A percentile compares a stretch with the other conserved stretches of the same genome.
These are phyloP conservation scores for Philonicus albiceps DNA, from an alignment of 2,888 invertebrate genomes.

Conservation along the genomic window DNA sequence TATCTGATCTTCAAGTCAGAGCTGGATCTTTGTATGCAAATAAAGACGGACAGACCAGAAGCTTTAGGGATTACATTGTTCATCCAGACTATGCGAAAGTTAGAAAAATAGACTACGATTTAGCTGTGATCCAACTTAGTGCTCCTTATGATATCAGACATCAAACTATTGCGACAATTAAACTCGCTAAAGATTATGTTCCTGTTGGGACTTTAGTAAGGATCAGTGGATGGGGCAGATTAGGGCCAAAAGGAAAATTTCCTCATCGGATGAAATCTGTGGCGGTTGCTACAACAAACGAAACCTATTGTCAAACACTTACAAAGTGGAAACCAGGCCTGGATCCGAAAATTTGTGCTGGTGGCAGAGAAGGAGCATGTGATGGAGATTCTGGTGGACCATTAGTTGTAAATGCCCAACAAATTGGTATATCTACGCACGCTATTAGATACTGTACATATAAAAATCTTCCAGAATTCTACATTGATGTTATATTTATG, in stretches of 20 bases:
- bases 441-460: background rate
- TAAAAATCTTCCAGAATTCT: background rate
- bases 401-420: conserved; percentile 6
- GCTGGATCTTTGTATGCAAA: background rate
- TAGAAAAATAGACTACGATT: background rate
- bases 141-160: background rate
- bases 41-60: background rate
- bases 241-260: background rate
- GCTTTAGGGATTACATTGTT: background rate
- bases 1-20: background rate
- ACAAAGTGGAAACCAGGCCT: background rate
- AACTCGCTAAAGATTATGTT: background rate
- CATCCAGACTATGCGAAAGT: background rate
- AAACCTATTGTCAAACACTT: background rate
- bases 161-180: background rate
- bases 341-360: conserved; percentile 44
- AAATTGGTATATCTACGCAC: conserved; percentile 34
- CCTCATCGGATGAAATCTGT: background rate
- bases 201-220: background rate
- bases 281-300: background rate
- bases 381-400: conserved; percentile 47
- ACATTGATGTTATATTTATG: background rate
- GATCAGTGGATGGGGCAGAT: background rate
- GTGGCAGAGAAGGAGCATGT: conserved; percentile 38
- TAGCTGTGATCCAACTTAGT: background rate